Evolutionary conservation across 2,797 vertebrate species (phyloP).

Genomic region (Eulemur coronatus): DNA sequence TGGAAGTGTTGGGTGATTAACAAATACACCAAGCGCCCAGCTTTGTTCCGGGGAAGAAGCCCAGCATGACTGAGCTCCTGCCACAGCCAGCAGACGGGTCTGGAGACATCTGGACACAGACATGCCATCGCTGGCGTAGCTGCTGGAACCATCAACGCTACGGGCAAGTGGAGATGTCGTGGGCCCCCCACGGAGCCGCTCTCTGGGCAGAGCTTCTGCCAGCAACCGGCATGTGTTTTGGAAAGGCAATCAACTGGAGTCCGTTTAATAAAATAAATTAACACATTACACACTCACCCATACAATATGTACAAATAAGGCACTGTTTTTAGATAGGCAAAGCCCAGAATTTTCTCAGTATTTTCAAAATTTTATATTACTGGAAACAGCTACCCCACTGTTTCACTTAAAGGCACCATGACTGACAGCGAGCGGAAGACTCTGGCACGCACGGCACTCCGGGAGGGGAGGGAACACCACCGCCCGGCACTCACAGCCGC

Average conservation of each 20-base stretch:
- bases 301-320: fast-evolving
- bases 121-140: fast-evolving
- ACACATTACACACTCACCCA: fast-evolving
- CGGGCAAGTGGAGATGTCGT: fast-evolving
- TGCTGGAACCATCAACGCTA: not conserved
- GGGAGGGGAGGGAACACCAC: too few species aligned
- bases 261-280: fast-evolving
- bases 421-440: too few species aligned
- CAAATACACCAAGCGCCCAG: fast-evolving
- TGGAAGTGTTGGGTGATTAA: fast-evolving
- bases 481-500: slow-evolving; percentile 91
- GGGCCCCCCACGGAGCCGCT: not conserved
- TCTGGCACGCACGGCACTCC: too few species aligned
- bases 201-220: not conserved
- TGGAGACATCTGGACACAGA: not conserved
- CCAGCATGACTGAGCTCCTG: fast-evolving
- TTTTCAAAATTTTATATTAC: fast-evolving
- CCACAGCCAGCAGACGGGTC: fast-evolving
- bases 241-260: fast-evolving
- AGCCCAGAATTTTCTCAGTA: not conserved
- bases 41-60: fast-evolving
- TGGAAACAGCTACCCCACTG: fast-evolving
- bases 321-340: not conserved
- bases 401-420: not conserved
- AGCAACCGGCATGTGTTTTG: not conserved